A percentile compares a stretch with the other conserved stretches of the same genome.
phyloP scores from a whole-genome alignment of 2,113 vertebrate genomes.

The Sakesphorus luctuosus region DNA sequence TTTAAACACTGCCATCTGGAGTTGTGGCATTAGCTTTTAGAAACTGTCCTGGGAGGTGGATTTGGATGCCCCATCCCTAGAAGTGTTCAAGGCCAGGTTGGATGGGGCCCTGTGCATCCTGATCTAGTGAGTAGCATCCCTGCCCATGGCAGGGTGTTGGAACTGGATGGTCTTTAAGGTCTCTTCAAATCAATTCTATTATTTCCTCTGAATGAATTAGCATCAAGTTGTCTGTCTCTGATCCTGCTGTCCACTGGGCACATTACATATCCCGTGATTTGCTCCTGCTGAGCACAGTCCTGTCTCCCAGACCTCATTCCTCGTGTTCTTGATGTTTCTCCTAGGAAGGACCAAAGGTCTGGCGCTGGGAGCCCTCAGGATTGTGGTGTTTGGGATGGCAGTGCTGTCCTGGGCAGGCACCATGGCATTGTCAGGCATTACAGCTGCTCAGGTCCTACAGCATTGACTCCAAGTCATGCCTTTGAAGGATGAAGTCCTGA shows the following conservation, averaged over 20 bases:
- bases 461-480: not conserved
- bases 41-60: not conserved
- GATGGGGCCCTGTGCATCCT: not conserved
- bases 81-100: not conserved
- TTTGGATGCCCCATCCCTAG: not conserved
- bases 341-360: not conserved
- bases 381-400: not conserved
- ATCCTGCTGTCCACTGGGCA: not conserved
- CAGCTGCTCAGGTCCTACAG: not conserved
- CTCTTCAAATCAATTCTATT: not conserved
- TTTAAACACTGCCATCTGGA: not conserved
- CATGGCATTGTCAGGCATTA: not conserved
- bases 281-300: not conserved
- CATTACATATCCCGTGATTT: rapidly evolving
- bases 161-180: not conserved
- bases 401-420: not conserved
- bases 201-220: not conserved
- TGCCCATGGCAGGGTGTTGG: not conserved
- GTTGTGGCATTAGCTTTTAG: not conserved
- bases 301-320: not conserved
- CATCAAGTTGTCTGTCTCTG: not conserved
- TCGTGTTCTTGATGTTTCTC: not conserved
- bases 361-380: not conserved
- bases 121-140: not conserved
- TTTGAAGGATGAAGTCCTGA: not conserved